Evolutionary conservation across 92 coral and sea anemone species (phyloP), one percentile per base, ranked within the genome.

Genomic region (Muricea muricata): DNA sequence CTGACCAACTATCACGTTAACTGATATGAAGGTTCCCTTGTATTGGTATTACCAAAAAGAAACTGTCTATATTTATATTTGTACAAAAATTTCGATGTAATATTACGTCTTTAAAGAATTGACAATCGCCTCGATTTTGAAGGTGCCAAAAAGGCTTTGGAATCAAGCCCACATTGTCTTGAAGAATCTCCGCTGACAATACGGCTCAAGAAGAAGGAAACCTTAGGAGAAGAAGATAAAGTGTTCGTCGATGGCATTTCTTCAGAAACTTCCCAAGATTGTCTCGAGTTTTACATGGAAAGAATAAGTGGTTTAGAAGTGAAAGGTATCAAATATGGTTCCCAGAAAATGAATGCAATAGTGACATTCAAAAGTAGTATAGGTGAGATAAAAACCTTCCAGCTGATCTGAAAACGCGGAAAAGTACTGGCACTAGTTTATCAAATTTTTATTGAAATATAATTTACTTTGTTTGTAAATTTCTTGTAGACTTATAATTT

Each of bases 141-240:
- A 71, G 78, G 25, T 21, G 78, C 78, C 2, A 23, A 71, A 30
- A 23, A 71, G 31, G 78, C 78, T 12, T 71, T 71, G 56, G 42
- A 68, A 68, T 5, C 1, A 39, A 32, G 30, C 4, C 54, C 55
- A 3, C 78, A 71, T 71, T 40, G 32, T 23, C 12, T 71, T 40
- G 78, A 42, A 37, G 26, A n/a, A 28, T 46, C 26, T 23, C 18
- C 54, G 11, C 55, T 71, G 4, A 15, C 33, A 6, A 32, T 31
- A 15, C 55, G 34, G 42, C 10, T 33, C 18, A 71, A 40, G 34
- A 26, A 1, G 29, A 33, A 3, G 18, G 57, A 40, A 40, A 11
- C 8, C 25, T 26, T 8, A 0, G 78, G n/a, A n/a, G n/a, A 71
- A n/a, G 10, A 24, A 8, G 31, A 71, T 57, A 71, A 71, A 40